Evolutionary conservation across 2,113 vertebrate species (phyloP).

Genomic region (Recurvirostra avosetta): DNA sequence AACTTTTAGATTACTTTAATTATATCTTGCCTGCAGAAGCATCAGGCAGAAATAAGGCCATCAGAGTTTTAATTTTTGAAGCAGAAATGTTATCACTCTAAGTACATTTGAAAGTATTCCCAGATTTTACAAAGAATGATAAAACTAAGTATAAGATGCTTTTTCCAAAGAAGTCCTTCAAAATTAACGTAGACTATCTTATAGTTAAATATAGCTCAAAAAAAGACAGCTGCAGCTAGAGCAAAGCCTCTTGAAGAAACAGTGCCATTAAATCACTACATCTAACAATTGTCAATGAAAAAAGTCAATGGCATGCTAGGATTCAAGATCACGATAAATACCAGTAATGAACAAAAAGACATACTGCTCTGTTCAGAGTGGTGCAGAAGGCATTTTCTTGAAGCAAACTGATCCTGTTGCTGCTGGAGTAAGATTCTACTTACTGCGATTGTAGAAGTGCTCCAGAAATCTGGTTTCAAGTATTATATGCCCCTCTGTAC

Average conservation of each 20-base stretch:
- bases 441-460: background rate
- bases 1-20: constrained; percentile 23
- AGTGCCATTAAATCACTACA: background rate
- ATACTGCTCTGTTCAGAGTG: background rate
- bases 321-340: background rate
- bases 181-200: background rate
- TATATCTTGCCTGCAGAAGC: constrained; percentile 16
- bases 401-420: background rate
- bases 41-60: constrained; percentile 1
- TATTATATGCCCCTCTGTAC: fast-evolving
- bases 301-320: background rate
- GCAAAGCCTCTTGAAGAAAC: background rate
- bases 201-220: background rate
- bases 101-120: background rate
- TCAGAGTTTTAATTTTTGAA: background rate
- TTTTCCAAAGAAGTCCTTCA: background rate
- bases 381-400: background rate
- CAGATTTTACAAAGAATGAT: background rate
- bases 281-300: background rate
- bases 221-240: background rate
- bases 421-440: background rate
- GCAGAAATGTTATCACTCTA: background rate
- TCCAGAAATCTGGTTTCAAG: background rate
- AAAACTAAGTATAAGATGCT: background rate
- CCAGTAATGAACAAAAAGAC: background rate